These are phyloP conservation scores for Aphaenogaster floridana DNA, from an alignment of 1,140 invertebrate genomes.

Conservation along the genomic window DNA sequence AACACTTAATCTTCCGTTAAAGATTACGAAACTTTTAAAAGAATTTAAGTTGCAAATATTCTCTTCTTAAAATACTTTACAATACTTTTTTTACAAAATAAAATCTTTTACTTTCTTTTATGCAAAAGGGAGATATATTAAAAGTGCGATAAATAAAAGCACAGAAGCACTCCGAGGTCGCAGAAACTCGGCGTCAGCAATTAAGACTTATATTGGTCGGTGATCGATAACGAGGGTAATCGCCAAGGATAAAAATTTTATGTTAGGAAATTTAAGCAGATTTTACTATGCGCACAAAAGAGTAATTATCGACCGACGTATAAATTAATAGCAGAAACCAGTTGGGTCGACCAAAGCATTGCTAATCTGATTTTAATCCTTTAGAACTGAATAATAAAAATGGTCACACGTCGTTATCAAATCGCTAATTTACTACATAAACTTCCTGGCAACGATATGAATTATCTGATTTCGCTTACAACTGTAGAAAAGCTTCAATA, in stretches of 20 bases:
- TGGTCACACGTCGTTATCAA: background rate
- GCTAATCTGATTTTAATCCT: slow-evolving; percentile 24
- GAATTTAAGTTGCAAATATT: slow-evolving; percentile 20
- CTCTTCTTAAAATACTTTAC: background rate
- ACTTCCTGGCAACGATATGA: background rate
- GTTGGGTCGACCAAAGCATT: background rate
- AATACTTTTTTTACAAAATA: background rate
- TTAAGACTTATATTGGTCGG: slow-evolving; percentile 28
- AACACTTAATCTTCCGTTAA: background rate
- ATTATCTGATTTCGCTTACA: slow-evolving; percentile 17
- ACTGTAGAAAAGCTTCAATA: background rate
- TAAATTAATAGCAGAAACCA: slow-evolving; percentile 4
- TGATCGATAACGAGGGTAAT: slow-evolving; percentile 40
- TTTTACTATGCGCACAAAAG: background rate
- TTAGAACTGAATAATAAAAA: background rate
- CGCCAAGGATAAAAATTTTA: background rate
- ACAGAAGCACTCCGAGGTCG: background rate
- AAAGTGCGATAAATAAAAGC: slow-evolving; percentile 22
- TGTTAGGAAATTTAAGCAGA: background rate
- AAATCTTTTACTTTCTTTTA: background rate
- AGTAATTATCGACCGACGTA: background rate
- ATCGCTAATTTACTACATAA: slow-evolving; percentile 24
- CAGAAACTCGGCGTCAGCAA: slow-evolving; percentile 3
- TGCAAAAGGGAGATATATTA: background rate
- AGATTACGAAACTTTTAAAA: background rate